phyloP scores from a whole-genome alignment of 2,113 vertebrate species.

The Penelope pileata region DNA sequence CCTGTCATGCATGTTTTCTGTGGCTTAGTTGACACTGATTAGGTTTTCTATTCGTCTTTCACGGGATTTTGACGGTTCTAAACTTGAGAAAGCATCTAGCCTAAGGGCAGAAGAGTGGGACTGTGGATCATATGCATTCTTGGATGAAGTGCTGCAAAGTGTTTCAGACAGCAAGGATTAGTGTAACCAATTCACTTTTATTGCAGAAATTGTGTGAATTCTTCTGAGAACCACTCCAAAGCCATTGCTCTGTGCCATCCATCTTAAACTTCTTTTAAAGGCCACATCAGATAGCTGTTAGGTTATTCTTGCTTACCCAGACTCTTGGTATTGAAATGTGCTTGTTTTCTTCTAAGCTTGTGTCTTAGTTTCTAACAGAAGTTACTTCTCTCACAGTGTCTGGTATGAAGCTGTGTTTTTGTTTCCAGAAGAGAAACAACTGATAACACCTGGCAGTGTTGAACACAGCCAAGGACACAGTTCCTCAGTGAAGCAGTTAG shows the following conservation, averaged over 20 bases:
- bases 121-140: slow-evolving; percentile 8
- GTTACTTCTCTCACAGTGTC: no score
- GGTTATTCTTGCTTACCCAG: not conserved
- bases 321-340: not conserved
- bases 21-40: slow-evolving; percentile 13
- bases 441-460: no score
- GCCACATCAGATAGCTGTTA: not conserved
- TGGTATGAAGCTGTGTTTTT: no score
- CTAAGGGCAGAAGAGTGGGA: slow-evolving; percentile 12
- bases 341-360: not conserved
- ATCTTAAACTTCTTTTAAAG: not conserved
- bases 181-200: not conserved
- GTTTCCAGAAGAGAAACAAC: no score
- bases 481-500: no score
- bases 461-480: no score
- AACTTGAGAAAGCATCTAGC: slow-evolving; percentile 38
- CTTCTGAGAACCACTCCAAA: not conserved
- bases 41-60: slow-evolving; percentile 12
- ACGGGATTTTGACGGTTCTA: slow-evolving; percentile 16
- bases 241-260: not conserved
- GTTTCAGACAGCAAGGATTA: not conserved
- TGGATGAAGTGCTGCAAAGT: not conserved
- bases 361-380: no score
- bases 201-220: not conserved
- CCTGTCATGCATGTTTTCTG: not conserved